Percentiles rank a stretch among this genome's conserved stretches.
Conservation (phyloP, 2,888 invertebrate genomes). For the Agrotis ipsilon region DNA sequence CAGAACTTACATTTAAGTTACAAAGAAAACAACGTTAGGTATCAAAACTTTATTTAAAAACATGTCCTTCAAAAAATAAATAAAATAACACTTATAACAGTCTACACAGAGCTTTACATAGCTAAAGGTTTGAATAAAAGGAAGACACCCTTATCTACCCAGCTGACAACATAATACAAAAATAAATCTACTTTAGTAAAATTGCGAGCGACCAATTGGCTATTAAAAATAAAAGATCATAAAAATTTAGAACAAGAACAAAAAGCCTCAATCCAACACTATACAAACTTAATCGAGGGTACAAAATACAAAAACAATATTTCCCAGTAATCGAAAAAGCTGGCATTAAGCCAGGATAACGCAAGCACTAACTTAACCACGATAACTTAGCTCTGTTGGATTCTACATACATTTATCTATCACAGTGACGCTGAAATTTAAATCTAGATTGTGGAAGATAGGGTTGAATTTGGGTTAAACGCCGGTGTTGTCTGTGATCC, state of each 20-base stretch:
- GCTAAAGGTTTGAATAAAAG: no score
- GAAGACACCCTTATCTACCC: background rate
- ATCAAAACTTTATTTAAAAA: slow-evolving; percentile 73
- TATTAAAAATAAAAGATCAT: background rate
- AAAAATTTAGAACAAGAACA: slow-evolving; percentile 36
- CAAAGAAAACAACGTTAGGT: slow-evolving; percentile 39
- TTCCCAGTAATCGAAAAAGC: slow-evolving; percentile 53
- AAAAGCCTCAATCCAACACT: slow-evolving; percentile 23
- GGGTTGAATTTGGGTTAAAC: slow-evolving; percentile 70
- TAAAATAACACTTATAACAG: slow-evolving; percentile 55
- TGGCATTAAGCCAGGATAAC: slow-evolving; percentile 49
- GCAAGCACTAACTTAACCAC: slow-evolving; percentile 37
- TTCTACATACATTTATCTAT: slow-evolving; percentile 71
- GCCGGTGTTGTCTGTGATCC: slow-evolving; percentile 86
- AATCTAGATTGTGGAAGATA: slow-evolving; percentile 46
- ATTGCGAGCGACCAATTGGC: background rate
- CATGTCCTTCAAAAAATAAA: slow-evolving; percentile 72
- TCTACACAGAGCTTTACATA: slow-evolving; percentile 37
- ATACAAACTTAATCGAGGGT: slow-evolving; percentile 38
- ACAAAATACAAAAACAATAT: slow-evolving; percentile 52
- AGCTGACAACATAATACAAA: background rate
- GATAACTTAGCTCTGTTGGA: slow-evolving; percentile 50
- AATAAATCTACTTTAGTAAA: background rate
- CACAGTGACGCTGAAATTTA: slow-evolving; percentile 68
- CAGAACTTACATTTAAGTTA: background rate